A percentile compares a stretch with the other conserved stretches of the same genome.
Conservation (phyloP, 2,113 vertebrate species). For the Ictalurus punctatus region DNA sequence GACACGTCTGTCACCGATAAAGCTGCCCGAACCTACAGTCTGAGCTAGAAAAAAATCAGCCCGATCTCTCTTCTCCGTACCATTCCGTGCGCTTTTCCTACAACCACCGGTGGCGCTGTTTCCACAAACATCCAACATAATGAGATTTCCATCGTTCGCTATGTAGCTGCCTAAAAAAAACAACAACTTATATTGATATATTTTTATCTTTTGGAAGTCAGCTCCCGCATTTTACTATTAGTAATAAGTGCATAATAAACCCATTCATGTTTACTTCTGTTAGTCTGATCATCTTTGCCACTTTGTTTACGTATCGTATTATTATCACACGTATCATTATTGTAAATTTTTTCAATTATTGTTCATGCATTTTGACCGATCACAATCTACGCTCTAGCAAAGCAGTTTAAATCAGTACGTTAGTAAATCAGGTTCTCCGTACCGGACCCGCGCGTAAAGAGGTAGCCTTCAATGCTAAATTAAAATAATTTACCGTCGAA, state of each 20-base stretch:
- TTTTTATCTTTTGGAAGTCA: neutral
- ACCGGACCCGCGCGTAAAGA: neutral
- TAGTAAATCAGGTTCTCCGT: neutral
- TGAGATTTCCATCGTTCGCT: neutral
- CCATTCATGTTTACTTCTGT: neutral
- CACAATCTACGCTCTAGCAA: neutral
- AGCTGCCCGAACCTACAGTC: neutral
- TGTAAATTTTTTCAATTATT: neutral
- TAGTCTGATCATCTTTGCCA: neutral
- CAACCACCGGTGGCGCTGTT: neutral
- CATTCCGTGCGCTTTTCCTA: neutral
- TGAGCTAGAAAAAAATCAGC: neutral
- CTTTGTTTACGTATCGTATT: neutral
- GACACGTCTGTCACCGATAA: neutral
- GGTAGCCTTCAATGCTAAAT: conserved; percentile 15
- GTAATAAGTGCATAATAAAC: neutral
- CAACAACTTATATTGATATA: neutral
- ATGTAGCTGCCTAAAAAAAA: neutral
- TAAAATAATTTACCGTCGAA: conserved; percentile 34
- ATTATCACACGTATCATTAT: no score
- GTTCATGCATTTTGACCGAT: neutral
- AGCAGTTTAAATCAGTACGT: neutral
- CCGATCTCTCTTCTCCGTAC: neutral
- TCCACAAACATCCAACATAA: neutral
- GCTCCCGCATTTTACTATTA: neutral